These are phyloP conservation scores for Calyptommatus sinebrachiatus DNA, from an alignment of 2,113 vertebrate species.

Conservation along the genomic window DNA sequence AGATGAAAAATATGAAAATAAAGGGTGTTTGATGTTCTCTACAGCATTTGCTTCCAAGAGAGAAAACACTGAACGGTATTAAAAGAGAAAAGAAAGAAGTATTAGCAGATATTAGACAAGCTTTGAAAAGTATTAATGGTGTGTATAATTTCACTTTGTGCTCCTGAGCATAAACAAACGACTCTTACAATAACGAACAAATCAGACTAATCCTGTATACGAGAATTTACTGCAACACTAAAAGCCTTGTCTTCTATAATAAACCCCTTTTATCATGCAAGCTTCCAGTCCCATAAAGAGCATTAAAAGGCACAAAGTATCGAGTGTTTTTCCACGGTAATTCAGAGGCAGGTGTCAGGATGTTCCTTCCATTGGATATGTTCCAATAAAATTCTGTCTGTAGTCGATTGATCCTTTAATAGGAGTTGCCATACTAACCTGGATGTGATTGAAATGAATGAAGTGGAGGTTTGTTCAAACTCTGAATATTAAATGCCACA, in stretches of 20 bases:
- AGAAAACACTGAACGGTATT: background rate
- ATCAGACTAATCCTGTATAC: constrained; percentile 8
- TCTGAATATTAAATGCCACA: background rate
- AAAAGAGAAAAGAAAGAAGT: background rate
- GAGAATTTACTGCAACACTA: constrained; percentile 12
- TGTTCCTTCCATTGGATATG: constrained; percentile 10
- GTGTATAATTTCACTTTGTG: constrained; percentile 25
- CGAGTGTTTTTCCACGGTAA: constrained; percentile 13
- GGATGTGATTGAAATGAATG: background rate
- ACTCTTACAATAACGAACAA: constrained; percentile 14
- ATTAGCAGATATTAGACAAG: constrained; percentile 3
- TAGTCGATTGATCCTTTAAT: constrained; percentile 14
- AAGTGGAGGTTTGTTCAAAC: background rate
- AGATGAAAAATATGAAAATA: too few species aligned
- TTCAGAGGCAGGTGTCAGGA: constrained; percentile 30
- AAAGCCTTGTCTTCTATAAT: constrained; percentile 18
- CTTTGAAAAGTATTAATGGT: constrained; percentile 20
- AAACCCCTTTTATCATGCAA: constrained; percentile 6
- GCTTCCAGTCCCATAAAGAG: background rate
- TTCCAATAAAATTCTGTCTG: constrained; percentile 2
- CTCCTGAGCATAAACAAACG: constrained; percentile 25
- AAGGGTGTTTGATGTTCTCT: background rate
- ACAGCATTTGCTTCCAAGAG: background rate
- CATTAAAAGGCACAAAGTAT: constrained; percentile 16
- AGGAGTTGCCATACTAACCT: constrained; percentile 2